Conservation (phyloP, 2,797 vertebrate species). For the Cuniculus paca region DNA sequence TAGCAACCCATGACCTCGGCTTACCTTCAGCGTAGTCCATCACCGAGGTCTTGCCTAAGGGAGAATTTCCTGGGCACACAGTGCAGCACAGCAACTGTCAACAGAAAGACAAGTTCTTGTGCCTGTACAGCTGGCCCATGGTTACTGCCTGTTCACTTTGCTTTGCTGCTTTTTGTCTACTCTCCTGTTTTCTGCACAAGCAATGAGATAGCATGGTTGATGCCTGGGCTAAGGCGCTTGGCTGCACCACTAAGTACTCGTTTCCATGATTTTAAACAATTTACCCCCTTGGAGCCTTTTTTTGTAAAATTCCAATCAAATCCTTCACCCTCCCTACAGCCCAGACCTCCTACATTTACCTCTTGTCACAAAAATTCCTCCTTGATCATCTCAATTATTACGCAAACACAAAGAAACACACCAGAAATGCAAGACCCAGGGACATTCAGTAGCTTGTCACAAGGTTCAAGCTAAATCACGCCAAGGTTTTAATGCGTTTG, state of each 20-base stretch:
- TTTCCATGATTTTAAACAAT: neutral
- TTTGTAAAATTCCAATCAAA: slow-evolving; percentile 15
- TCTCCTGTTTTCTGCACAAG: neutral
- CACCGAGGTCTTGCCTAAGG: neutral
- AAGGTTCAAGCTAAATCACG: neutral
- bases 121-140: neutral
- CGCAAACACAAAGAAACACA: neutral
- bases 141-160: neutral
- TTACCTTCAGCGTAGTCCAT: neutral
- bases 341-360: neutral
- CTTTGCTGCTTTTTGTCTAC: neutral
- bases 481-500: neutral
- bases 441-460: neutral
- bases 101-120: neutral
- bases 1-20: neutral
- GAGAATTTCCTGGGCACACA: neutral
- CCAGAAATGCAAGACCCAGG: neutral
- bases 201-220: neutral
- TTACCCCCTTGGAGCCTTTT: neutral
- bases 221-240: neutral
- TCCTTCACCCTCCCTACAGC: neutral
- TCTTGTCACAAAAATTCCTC: slow-evolving; percentile 19
- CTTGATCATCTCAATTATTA: neutral
- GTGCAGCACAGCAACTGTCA: neutral
- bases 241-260: neutral